phyloP scores from a whole-genome alignment of 2,888 invertebrate species.

The Orthosia cruda region DNA sequence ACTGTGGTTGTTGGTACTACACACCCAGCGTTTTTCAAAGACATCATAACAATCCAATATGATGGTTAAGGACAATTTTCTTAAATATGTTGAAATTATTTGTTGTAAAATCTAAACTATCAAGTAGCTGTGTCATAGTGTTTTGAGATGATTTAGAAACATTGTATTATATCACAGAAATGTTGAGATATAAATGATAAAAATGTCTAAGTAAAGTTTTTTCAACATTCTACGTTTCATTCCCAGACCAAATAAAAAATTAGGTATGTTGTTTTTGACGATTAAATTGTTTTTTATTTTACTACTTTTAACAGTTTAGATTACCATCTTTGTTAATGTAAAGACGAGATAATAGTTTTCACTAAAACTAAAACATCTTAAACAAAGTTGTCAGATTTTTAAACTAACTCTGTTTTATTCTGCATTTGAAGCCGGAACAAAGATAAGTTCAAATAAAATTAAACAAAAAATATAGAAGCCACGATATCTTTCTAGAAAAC shows the following conservation, averaged over 20 bases:
- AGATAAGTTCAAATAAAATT: background rate
- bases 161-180: background rate
- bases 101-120: no score
- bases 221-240: background rate
- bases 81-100: no score
- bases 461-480: background rate
- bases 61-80: no score
- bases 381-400: background rate
- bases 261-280: no score
- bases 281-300: no score
- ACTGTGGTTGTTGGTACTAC: no score
- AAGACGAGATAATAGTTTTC: background rate
- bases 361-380: background rate
- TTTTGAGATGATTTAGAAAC: no score
- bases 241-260: no score
- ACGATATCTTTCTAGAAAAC: constrained; percentile 1
- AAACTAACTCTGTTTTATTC: background rate
- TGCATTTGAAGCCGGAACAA: background rate
- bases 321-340: background rate
- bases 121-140: background rate
- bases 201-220: background rate
- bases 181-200: background rate
- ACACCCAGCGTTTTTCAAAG: no score
- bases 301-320: background rate
- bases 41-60: no score